Evolutionary conservation across 2,797 vertebrate species (phyloP).

Genomic region (Octomys mimax): DNA sequence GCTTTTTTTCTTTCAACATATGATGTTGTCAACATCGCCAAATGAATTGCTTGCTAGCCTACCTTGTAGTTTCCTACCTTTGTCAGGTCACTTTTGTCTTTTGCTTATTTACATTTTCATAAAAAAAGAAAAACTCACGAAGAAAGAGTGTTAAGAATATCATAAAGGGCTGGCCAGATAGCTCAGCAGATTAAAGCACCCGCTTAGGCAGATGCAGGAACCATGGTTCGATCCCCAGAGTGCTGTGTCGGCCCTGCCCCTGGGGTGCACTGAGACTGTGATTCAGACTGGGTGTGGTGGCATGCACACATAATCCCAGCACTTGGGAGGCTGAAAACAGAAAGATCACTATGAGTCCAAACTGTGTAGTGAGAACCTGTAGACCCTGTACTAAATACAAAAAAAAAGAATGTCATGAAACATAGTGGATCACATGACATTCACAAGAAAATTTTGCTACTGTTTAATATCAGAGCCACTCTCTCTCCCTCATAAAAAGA

Average conservation of each 20-base stretch:
- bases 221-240: too few relatives aligned
- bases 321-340: too few relatives aligned
- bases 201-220: too few relatives aligned
- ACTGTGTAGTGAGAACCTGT: too few relatives aligned
- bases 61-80: background rate
- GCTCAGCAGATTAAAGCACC: too few relatives aligned
- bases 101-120: conserved; percentile 71
- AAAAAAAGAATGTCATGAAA: conserved; percentile 75
- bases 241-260: too few relatives aligned
- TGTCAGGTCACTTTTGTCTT: background rate
- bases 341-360: too few relatives aligned
- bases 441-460: conserved; percentile 79
- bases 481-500: background rate
- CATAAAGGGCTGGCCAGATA: too few relatives aligned
- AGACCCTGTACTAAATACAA: too few relatives aligned
- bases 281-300: too few relatives aligned
- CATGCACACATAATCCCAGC: too few relatives aligned
- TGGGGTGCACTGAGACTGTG: too few relatives aligned
- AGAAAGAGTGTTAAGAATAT: conserved; percentile 77
- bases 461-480: conserved; percentile 72
- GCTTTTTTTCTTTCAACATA: background rate
- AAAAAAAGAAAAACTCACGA: conserved; percentile 74
- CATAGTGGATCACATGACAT: conserved; percentile 78
- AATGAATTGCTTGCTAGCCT: background rate
- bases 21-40: background rate